Evolutionary conservation across 2,113 vertebrate genomes (phyloP).

Genomic region (Labrus mixtus): DNA sequence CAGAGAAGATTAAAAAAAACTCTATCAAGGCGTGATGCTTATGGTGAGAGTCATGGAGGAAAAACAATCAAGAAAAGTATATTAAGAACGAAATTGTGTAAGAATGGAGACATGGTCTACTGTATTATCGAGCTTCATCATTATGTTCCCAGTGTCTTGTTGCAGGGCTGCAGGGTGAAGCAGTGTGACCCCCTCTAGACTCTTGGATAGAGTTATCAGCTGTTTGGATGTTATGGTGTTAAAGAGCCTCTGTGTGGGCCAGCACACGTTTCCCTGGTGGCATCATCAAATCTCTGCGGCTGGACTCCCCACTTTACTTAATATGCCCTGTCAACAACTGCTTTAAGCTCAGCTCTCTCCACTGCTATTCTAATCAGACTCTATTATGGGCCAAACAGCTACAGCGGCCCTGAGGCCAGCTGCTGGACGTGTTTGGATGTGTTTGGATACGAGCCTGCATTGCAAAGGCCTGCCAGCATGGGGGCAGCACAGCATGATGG

Average conservation of each 20-base stretch:
- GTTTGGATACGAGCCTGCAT: constrained; percentile 67
- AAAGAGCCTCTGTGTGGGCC: constrained; percentile 68
- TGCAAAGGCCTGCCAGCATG: constrained; percentile 53
- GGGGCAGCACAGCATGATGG: constrained; percentile 56
- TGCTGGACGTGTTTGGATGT: constrained; percentile 60
- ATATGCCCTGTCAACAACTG: constrained; percentile 78
- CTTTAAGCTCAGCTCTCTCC: constrained; percentile 68
- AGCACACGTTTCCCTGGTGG: constrained; percentile 70
- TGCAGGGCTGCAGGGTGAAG: constrained; percentile 32
- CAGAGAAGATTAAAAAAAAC: too few species aligned
- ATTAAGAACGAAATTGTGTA: background rate
- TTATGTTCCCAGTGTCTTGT: constrained; percentile 43
- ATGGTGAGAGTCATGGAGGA: background rate
- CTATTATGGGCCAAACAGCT: constrained; percentile 69
- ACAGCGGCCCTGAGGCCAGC: constrained; percentile 55
- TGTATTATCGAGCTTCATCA: constrained; percentile 24
- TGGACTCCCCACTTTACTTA: constrained; percentile 70
- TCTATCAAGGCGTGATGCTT: too few species aligned
- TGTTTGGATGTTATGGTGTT: constrained; percentile 66
- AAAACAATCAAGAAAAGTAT: constrained; percentile 10
- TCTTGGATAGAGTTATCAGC: constrained; percentile 72
- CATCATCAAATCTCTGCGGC: constrained; percentile 70
- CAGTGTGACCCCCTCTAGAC: constrained; percentile 25
- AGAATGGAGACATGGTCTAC: constrained; percentile 4
- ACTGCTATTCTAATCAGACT: constrained; percentile 73